Evolutionary conservation across 2,113 vertebrate species (phyloP).

Genomic region (Corvus hawaiiensis): DNA sequence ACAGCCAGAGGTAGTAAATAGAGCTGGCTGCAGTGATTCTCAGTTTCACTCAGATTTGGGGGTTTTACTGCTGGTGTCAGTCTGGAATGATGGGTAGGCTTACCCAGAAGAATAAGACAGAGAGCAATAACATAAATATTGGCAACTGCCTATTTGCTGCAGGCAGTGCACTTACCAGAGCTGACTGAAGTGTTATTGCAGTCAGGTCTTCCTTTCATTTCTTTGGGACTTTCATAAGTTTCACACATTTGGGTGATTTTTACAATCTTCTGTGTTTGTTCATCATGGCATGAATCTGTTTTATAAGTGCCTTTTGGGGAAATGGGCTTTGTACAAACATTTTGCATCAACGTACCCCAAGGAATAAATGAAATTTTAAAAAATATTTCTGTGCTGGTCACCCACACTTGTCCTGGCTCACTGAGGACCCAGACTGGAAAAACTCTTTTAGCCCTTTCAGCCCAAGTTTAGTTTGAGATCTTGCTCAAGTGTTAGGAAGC

Average conservation of each 20-base stretch:
- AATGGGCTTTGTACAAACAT: not conserved
- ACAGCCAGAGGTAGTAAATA: not conserved
- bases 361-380: not conserved
- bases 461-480: not conserved
- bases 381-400: not conserved
- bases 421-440: not conserved
- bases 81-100: not conserved
- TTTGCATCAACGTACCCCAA: not conserved
- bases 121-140: not conserved
- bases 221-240: not conserved
- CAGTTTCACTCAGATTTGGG: not conserved
- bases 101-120: not conserved
- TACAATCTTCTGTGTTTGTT: not conserved
- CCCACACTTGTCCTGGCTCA: not conserved
- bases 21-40: not conserved
- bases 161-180: not conserved
- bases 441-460: not conserved
- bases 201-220: not conserved
- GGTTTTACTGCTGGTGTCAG: not conserved
- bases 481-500: too few relatives aligned
- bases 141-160: not conserved
- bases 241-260: fast-evolving
- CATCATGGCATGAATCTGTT: not conserved
- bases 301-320: not conserved
- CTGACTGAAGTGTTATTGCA: not conserved